Evolutionary conservation across 2,797 vertebrate species (phyloP), one percentile per base, ranked within the genome.

Genomic region (Enteromius argenteus): DNA sequence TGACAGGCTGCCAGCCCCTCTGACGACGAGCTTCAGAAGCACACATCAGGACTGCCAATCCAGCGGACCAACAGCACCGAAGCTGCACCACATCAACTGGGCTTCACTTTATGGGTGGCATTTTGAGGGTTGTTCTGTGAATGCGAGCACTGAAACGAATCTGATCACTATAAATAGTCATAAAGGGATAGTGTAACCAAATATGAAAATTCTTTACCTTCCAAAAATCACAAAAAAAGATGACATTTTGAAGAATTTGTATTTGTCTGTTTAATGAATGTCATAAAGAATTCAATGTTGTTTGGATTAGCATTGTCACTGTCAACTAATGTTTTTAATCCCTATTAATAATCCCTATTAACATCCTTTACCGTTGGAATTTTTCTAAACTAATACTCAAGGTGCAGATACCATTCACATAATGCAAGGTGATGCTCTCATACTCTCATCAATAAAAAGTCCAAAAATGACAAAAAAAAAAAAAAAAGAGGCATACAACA

Each of bases 1-100:
- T 89, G 86, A 89, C 80, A 84, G 78, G 73, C 58, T 80, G 80
- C 76, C 84, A 82, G 60, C 75, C 84, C 78, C 58, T 84, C 76
- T 21, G 76, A 74, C 72, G 75, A 74, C 17, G 39, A 82, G 69
- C 80, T 85, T 85, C 80, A 86, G 79, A 80, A 78, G 58, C 71
- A 66, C 27, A 72, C 7, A 32, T 74, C 71, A 62, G 9, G 37
- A 82, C 35, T 75, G 75, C 30, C 84, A 68, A 85, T 81, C 83
- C 56, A 23, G 23, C 9, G 9, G 79, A 80, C 74, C 84, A 64
- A 84, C 80, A 30, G 75, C n/a, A 30, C 56, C 10, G 58, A 68
- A 66, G 67, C 42, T 64, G 3, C 66, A 60, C 10, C n/a, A 68
- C 10, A 51, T 74, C 42, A 35, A 27, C 72, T 46, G 17, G 23